phyloP scores from a whole-genome alignment of 2,888 invertebrate genomes.

The Drosophila parthenogenetica region DNA sequence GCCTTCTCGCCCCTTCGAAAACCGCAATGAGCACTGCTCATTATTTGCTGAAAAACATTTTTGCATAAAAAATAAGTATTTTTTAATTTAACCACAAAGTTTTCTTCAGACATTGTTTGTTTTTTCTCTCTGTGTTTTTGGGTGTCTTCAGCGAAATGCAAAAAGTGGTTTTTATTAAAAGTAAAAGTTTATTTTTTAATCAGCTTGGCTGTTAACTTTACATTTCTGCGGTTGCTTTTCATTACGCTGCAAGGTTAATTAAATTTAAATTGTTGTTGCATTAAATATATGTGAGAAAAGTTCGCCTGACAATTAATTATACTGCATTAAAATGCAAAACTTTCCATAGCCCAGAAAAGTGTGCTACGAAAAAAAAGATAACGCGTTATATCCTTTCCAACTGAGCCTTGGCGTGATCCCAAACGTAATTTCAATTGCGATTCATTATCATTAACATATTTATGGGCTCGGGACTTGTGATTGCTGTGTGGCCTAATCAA shows the following conservation, averaged over 20 bases:
- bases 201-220: slow-evolving; percentile 54
- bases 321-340: slow-evolving; percentile 40
- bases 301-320: slow-evolving; percentile 49
- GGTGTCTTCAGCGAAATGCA: slow-evolving; percentile 58
- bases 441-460: slow-evolving; percentile 76
- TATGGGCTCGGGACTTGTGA: slow-evolving; percentile 47
- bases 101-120: slow-evolving; percentile 48
- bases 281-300: slow-evolving; percentile 44
- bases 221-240: slow-evolving; percentile 52
- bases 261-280: slow-evolving; percentile 59
- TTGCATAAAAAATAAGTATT: slow-evolving; percentile 58
- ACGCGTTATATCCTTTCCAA: slow-evolving; percentile 12
- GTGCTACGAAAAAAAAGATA: slow-evolving; percentile 1
- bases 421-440: slow-evolving; percentile 70
- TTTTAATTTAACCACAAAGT: slow-evolving; percentile 79
- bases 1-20: slow-evolving; percentile 8
- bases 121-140: slow-evolving; percentile 27
- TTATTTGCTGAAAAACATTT: slow-evolving; percentile 59
- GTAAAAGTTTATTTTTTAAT: slow-evolving; percentile 72
- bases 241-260: slow-evolving; percentile 61
- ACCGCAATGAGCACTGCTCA: slow-evolving; percentile 60
- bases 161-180: slow-evolving; percentile 75
- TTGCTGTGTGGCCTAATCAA: slow-evolving; percentile 51
- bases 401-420: slow-evolving; percentile 5
- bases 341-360: slow-evolving; percentile 14